Conservation (phyloP, 2,888 invertebrate genomes). For the Amblyjoppa fuscipennis region DNA sequence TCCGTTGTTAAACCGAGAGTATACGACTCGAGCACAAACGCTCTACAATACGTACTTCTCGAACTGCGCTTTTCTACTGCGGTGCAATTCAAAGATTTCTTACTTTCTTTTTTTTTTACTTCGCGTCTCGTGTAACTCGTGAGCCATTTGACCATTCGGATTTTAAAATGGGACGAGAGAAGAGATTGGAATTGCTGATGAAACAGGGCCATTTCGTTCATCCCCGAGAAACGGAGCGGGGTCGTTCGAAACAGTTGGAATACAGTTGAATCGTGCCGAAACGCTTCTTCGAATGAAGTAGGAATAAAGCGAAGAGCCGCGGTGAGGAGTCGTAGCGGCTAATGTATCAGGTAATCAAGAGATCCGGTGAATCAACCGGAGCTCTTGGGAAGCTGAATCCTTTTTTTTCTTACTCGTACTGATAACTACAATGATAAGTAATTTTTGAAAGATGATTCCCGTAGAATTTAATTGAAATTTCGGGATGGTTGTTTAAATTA, state of each 20-base stretch:
- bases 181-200: slow-evolving; percentile 35
- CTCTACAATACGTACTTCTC: slow-evolving; percentile 25
- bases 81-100: slow-evolving; percentile 51
- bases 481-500: neutral
- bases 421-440: neutral
- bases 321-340: neutral
- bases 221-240: slow-evolving; percentile 9
- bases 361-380: slow-evolving; percentile 9
- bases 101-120: slow-evolving; percentile 16
- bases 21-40: slow-evolving; percentile 29
- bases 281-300: neutral
- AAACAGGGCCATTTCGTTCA: slow-evolving; percentile 55
- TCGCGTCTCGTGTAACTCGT: slow-evolving; percentile 21
- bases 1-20: slow-evolving; percentile 22
- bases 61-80: slow-evolving; percentile 35
- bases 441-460: neutral
- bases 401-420: neutral
- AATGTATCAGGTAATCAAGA: slow-evolving; percentile 32
- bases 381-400: neutral
- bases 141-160: slow-evolving; percentile 35
- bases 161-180: slow-evolving; percentile 6
- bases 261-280: neutral
- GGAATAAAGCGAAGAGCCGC: neutral
- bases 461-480: neutral
- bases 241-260: neutral